Evolutionary conservation across 2,888 invertebrate species (phyloP).

Genomic region (Drosophila heteroneura): DNA sequence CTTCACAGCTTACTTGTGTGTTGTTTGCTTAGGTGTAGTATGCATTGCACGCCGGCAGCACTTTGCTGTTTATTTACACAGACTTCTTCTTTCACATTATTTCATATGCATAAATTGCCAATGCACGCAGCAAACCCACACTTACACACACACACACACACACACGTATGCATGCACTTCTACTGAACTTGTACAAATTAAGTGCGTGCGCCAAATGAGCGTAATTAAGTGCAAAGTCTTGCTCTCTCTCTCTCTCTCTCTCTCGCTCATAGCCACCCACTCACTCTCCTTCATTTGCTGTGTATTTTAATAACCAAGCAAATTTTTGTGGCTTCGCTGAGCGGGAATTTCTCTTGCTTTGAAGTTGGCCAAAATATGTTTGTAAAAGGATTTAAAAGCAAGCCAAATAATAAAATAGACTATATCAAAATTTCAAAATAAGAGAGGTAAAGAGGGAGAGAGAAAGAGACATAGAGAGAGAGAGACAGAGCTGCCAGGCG

Average conservation of each 20-base stretch:
- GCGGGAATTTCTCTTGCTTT: conserved; percentile 8
- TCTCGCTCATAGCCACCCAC: conserved; percentile 7
- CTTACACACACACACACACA: conserved; percentile 10
- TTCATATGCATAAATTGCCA: conserved; percentile 75
- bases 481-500: neutral
- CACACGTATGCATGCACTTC: conserved; percentile 7
- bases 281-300: neutral
- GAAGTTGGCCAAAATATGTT: neutral
- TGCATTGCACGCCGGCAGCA: conserved; percentile 77
- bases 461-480: neutral
- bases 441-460: neutral
- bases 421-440: neutral
- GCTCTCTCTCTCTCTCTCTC: conserved; percentile 19
- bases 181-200: conserved; percentile 35
- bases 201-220: conserved; percentile 62
- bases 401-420: neutral
- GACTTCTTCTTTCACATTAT: conserved; percentile 74
- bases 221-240: conserved; percentile 61
- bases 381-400: conserved; percentile 1
- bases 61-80: conserved; percentile 79
- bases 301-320: conserved; percentile 12
- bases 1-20: conserved; percentile 5
- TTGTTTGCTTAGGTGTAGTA: conserved; percentile 75
- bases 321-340: conserved; percentile 30
- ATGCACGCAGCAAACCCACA: conserved; percentile 43